These are phyloP conservation scores for Platyrinchus mystaceus DNA, from an alignment of 2,797 vertebrate species.

Conservation along the genomic window DNA sequence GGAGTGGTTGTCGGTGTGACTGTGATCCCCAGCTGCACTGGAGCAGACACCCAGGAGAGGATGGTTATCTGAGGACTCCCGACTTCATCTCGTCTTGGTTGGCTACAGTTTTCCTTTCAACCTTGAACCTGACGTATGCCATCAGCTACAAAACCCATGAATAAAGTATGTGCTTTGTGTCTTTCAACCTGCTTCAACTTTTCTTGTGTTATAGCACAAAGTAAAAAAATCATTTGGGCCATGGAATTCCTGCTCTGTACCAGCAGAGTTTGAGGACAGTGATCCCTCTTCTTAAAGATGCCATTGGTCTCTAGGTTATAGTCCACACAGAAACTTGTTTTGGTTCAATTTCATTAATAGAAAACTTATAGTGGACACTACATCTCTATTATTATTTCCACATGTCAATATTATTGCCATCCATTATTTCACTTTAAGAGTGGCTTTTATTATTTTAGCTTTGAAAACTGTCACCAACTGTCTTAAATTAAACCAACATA, in stretches of 20 bases:
- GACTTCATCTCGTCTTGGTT: neutral
- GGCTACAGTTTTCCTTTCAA: neutral
- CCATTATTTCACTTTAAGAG: neutral
- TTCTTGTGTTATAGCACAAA: neutral
- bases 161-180: neutral
- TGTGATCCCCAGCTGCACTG: neutral
- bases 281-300: neutral
- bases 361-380: neutral
- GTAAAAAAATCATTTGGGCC: neutral
- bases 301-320: neutral
- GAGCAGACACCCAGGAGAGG: neutral
- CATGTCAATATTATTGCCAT: neutral
- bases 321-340: neutral
- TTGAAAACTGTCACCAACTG: neutral
- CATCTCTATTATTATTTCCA: neutral
- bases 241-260: neutral
- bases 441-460: neutral
- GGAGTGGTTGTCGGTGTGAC: neutral
- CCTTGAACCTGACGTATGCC: neutral
- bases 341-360: neutral
- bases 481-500: neutral
- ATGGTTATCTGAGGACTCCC: rapidly evolving
- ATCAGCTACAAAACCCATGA: neutral
- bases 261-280: neutral
- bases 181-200: neutral